phyloP scores from a whole-genome alignment of 2,888 invertebrate species.

The Perizoma affinitatum region DNA sequence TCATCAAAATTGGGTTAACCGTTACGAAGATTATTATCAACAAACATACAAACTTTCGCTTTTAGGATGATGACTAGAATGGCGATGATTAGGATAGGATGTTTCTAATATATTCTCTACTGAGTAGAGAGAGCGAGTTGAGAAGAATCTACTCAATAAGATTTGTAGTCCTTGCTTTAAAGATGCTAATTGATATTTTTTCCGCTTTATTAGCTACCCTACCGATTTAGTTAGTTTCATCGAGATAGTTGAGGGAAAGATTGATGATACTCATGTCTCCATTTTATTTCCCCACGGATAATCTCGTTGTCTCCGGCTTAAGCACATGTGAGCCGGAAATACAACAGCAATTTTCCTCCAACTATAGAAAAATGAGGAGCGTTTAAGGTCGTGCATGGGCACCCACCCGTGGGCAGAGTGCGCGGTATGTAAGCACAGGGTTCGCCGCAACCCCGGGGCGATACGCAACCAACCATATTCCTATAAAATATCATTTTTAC shows the following conservation, averaged over 20 bases:
- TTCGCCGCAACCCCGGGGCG: conserved; percentile 47
- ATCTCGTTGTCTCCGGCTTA: conserved; percentile 81
- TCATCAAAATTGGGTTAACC: too few relatives aligned
- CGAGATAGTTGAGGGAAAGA: conserved; percentile 62
- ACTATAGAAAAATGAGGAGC: conserved; percentile 80
- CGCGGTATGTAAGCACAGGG: conserved; percentile 32
- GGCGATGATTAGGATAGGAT: too few relatives aligned
- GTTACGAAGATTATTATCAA: too few relatives aligned
- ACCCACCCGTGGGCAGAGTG: conserved; percentile 56
- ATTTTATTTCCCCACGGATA: conserved; percentile 80
- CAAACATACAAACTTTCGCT: too few relatives aligned
- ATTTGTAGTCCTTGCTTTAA: conserved; percentile 3
- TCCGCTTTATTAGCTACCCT: conserved; percentile 24
- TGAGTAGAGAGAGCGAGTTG: too few relatives aligned
- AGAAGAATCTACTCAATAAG: background rate
- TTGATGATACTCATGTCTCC: conserved; percentile 77
- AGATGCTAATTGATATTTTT: conserved; percentile 31
- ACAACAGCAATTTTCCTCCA: conserved; percentile 80
- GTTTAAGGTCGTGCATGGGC: conserved; percentile 73
- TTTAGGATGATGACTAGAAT: too few relatives aligned
- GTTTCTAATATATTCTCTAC: too few relatives aligned
- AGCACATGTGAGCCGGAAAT: conserved; percentile 81
- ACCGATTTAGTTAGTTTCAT: conserved; percentile 51
- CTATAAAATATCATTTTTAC: conserved; percentile 50
- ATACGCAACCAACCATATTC: conserved; percentile 49